These are phyloP conservation scores for Zenarchopterus dispar DNA, from an alignment of 2,797 vertebrate genomes.

Conservation along the genomic window DNA sequence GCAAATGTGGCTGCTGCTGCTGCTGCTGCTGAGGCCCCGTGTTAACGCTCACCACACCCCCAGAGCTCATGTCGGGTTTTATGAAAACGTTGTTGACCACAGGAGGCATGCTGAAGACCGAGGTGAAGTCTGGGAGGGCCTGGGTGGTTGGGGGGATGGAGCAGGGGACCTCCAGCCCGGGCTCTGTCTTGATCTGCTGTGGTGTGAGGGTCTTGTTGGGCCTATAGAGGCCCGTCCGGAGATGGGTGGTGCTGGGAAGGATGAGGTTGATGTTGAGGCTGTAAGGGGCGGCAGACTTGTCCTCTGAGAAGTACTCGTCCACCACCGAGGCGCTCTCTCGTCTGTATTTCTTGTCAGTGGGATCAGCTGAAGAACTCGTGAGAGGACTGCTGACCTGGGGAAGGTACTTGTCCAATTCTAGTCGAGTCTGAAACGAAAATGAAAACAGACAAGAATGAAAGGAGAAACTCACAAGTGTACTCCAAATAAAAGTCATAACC, in stretches of 20 bases:
- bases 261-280: constrained; percentile 93
- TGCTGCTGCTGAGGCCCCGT: constrained; percentile 19
- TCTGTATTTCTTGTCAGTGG: constrained; percentile 87
- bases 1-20: constrained; percentile 47
- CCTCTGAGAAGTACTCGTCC: constrained; percentile 90
- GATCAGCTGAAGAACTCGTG: constrained; percentile 27
- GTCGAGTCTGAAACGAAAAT: constrained; percentile 67
- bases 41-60: constrained; percentile 2
- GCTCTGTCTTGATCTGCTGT: constrained; percentile 88
- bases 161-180: constrained; percentile 81
- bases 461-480: too few species aligned
- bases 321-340: constrained; percentile 91
- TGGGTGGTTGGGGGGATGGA: constrained; percentile 74
- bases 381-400: constrained; percentile 62
- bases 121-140: constrained; percentile 92
- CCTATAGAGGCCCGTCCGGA: constrained; percentile 90
- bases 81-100: constrained; percentile 88
- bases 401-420: constrained; percentile 92
- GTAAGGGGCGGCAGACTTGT: constrained; percentile 84
- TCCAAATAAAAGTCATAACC: too few species aligned
- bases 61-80: constrained; percentile 84
- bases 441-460: not conserved
- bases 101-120: constrained; percentile 90
- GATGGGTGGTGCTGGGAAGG: constrained; percentile 88
- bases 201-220: constrained; percentile 71